A percentile compares a stretch with the other conserved stretches of the same genome.
Conservation (phyloP, 2,797 vertebrate genomes). For the Sparus aurata region DNA sequence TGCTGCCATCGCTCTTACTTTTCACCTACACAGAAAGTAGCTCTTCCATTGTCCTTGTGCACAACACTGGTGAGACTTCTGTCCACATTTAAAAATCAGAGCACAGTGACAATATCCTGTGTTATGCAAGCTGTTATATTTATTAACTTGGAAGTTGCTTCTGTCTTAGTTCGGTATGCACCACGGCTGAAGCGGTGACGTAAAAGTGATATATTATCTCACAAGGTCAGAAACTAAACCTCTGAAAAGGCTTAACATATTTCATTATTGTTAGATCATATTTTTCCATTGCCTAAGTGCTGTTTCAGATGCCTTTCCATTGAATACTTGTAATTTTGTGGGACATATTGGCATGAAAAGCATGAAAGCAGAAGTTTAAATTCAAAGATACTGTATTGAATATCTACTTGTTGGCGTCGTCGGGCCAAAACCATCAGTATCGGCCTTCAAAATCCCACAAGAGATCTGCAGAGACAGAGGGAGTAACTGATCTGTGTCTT, state of each 20-base stretch:
- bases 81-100: no score
- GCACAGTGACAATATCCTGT: neutral
- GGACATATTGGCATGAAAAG: slow-evolving; percentile 40
- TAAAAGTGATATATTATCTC: slow-evolving; percentile 13
- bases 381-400: slow-evolving; percentile 47
- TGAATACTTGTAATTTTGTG: slow-evolving; percentile 55
- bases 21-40: no score
- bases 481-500: slow-evolving; percentile 61
- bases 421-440: slow-evolving; percentile 54
- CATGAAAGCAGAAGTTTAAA: slow-evolving; percentile 32
- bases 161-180: neutral
- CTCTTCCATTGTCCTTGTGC: no score
- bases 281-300: slow-evolving; percentile 40
- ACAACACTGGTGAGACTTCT: no score
- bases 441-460: slow-evolving; percentile 57
- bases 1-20: no score
- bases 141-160: neutral
- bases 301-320: slow-evolving; percentile 44
- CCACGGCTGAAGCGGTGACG: neutral
- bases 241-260: slow-evolving; percentile 4
- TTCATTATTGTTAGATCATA: slow-evolving; percentile 51
- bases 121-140: neutral
- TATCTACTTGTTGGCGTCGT: slow-evolving; percentile 35
- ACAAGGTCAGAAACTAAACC: neutral
- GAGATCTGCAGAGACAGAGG: slow-evolving; percentile 58